These are phyloP conservation scores for Junonia oenone DNA, from an alignment of 2,888 invertebrate genomes.

Conservation along the genomic window DNA sequence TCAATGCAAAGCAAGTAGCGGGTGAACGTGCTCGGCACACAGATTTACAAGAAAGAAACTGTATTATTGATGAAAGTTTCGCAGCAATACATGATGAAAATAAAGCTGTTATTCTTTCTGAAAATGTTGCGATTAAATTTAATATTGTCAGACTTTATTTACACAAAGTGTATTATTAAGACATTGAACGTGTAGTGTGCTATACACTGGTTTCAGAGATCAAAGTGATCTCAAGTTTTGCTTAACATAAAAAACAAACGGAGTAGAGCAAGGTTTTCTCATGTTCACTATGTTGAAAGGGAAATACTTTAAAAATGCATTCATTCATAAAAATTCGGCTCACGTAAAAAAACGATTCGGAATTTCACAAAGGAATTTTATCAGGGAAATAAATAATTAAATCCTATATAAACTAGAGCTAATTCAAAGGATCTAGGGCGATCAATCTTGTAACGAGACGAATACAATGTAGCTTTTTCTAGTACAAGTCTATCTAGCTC, in stretches of 20 bases:
- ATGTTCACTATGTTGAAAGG: neutral
- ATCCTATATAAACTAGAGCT: no score
- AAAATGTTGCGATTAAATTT: neutral
- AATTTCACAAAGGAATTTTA: neutral
- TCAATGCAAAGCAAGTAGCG: slow-evolving; percentile 27
- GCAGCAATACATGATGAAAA: slow-evolving; percentile 5
- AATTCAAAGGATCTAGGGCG: no score
- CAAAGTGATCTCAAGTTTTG: neutral
- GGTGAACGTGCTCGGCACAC: slow-evolving; percentile 25
- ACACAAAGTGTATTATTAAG: neutral
- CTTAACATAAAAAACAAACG: neutral
- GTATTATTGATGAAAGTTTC: slow-evolving; percentile 15
- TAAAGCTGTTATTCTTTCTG: neutral
- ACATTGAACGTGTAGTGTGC: neutral
- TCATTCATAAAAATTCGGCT: neutral
- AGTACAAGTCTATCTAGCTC: no score
- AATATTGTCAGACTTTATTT: neutral
- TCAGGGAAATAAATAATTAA: no score
- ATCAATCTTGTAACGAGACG: no score
- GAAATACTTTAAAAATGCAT: neutral
- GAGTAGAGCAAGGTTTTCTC: neutral
- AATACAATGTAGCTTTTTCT: no score
- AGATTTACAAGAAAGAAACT: slow-evolving; percentile 21
- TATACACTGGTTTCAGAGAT: neutral
- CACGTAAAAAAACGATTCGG: neutral